These are phyloP conservation scores for Pseudococcus jackbeardsleyi DNA, from an alignment of 2,888 invertebrate species.

Conservation along the genomic window DNA sequence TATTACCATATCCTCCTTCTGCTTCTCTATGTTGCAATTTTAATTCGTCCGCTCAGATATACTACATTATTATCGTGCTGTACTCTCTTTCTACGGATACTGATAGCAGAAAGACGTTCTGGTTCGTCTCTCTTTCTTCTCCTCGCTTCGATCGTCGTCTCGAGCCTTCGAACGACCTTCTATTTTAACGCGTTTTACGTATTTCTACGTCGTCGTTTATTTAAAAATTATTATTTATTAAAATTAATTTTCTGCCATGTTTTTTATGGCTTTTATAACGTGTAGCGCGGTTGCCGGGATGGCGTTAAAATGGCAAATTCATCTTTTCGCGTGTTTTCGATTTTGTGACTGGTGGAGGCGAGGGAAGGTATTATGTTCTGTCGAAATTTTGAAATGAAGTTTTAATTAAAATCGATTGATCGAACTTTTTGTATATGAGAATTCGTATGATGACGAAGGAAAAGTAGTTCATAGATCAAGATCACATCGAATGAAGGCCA, in stretches of 20 bases:
- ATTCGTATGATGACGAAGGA: too few species aligned
- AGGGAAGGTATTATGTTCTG: too few species aligned
- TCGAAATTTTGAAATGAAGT: too few species aligned
- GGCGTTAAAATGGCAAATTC: background rate
- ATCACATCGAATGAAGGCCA: too few species aligned
- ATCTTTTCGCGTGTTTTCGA: background rate
- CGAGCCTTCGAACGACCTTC: background rate
- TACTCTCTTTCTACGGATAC: background rate
- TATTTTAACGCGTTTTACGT: background rate
- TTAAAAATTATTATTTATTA: slow-evolving; percentile 54
- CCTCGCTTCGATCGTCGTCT: background rate
- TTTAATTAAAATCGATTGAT: too few species aligned
- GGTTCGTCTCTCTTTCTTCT: slow-evolving; percentile 22
- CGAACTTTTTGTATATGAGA: too few species aligned
- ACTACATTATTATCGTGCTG: slow-evolving; percentile 16
- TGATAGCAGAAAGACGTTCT: background rate
- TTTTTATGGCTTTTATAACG: slow-evolving; percentile 24
- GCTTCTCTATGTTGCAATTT: slow-evolving; percentile 50
- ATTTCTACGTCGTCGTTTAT: slow-evolving; percentile 11
- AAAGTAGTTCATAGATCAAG: too few species aligned
- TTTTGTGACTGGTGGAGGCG: too few species aligned
- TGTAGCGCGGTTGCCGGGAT: background rate
- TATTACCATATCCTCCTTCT: slow-evolving; percentile 51
- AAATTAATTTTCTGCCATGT: slow-evolving; percentile 41
- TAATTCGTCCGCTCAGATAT: slow-evolving; percentile 40